A percentile compares a stretch with the other conserved stretches of the same genome.
Evolutionary conservation across 2,888 invertebrate genomes (phyloP).

Genomic region (Ophion costatus): DNA sequence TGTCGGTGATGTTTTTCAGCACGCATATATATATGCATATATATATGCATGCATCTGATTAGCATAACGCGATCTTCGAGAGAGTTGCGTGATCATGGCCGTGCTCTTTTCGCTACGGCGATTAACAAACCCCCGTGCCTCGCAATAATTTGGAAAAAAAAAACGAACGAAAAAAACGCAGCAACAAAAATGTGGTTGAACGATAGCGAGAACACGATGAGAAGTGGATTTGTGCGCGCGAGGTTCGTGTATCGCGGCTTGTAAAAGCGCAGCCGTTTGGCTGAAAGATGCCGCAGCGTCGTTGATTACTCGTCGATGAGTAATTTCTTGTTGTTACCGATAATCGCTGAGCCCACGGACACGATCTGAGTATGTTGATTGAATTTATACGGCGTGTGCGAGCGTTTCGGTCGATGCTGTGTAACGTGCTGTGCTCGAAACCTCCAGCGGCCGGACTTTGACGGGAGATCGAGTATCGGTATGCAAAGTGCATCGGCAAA

Average conservation of each 20-base stretch:
- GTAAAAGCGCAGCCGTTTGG: background rate
- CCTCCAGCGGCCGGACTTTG: background rate
- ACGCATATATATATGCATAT: slow-evolving; percentile 2
- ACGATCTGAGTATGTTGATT: background rate
- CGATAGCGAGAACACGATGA: slow-evolving; percentile 45
- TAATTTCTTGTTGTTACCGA: slow-evolving; percentile 1
- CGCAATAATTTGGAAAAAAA: slow-evolving; percentile 47
- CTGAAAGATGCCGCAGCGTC: background rate
- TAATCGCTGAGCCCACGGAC: background rate
- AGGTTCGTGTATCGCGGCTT: background rate
- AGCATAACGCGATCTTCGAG: slow-evolving; percentile 62
- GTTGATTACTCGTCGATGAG: background rate
- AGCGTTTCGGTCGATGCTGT: background rate
- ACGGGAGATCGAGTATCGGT: background rate
- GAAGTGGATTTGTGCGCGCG: slow-evolving; percentile 21
- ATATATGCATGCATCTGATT: slow-evolving; percentile 31
- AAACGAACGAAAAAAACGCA: background rate
- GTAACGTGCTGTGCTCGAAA: background rate
- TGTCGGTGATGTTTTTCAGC: slow-evolving; percentile 49
- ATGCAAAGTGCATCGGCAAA: background rate
- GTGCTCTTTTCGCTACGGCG: slow-evolving; percentile 23
- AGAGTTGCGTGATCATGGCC: slow-evolving; percentile 47
- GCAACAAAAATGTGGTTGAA: background rate
- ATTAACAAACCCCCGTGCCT: slow-evolving; percentile 54
- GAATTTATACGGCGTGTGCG: background rate